Evolutionary conservation across 2,113 vertebrate species (phyloP).

Genomic region (Phalacrocorax aristotelis): DNA sequence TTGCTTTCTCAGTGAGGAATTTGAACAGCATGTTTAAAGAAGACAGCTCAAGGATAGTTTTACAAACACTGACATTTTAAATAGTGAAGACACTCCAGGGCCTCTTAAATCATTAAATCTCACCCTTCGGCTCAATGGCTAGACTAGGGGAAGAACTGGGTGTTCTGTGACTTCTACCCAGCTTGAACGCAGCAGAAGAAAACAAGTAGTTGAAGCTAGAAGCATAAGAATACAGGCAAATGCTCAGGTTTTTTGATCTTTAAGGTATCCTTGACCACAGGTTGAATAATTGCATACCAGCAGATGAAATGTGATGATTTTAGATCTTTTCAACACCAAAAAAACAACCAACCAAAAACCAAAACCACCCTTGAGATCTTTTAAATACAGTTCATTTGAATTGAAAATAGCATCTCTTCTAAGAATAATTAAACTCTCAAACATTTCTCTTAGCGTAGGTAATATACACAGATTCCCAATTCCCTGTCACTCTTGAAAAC

Average conservation of each 20-base stretch:
- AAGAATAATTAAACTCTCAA: neutral
- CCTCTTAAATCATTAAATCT: neutral
- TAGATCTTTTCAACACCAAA: neutral
- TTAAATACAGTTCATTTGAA: neutral
- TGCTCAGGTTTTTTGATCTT: neutral
- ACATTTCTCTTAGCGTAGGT: neutral
- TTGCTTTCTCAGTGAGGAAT: conserved; percentile 4
- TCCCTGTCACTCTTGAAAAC: neutral
- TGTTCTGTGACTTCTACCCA: neutral
- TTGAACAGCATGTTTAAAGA: neutral
- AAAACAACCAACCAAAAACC: too few species aligned
- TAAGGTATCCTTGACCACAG: neutral
- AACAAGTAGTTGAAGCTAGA: neutral
- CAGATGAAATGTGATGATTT: neutral
- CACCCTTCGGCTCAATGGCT: neutral
- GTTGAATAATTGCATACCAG: neutral
- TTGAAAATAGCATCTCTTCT: neutral
- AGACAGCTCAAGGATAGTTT: neutral
- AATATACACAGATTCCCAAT: neutral
- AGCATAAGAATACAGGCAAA: neutral
- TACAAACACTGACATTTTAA: conserved; percentile 13
- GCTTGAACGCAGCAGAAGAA: neutral
- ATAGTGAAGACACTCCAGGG: neutral
- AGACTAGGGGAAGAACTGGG: neutral
- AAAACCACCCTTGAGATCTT: neutral